A percentile compares a stretch with the other conserved stretches of the same genome.
These are phyloP conservation scores for Spatulosminthurus flaviceps DNA, from an alignment of 2,888 invertebrate genomes.

Conservation along the genomic window DNA sequence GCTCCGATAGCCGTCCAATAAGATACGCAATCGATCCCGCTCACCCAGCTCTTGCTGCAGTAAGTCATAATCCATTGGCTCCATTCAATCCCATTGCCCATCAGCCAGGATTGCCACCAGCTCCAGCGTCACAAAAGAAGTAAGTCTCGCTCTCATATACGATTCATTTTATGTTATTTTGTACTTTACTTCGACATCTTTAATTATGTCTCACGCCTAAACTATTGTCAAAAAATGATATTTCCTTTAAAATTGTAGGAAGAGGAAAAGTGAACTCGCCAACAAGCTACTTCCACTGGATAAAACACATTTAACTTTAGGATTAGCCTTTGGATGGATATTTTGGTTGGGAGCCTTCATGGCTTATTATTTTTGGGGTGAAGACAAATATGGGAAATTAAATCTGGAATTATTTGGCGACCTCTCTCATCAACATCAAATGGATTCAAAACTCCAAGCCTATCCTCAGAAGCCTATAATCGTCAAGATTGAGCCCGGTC, in stretches of 20 bases:
- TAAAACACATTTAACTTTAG: constrained; percentile 56
- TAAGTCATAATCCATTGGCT: constrained; percentile 41
- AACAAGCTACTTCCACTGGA: constrained; percentile 55
- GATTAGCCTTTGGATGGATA: constrained; percentile 57
- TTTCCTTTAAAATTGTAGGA: no score
- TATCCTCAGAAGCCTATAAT: constrained; percentile 23
- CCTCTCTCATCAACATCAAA: background rate
- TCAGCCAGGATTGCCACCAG: constrained; percentile 13
- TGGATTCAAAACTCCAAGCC: background rate
- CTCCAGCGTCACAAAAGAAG: constrained; percentile 23
- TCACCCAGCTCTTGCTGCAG: constrained; percentile 11
- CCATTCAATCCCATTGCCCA: constrained; percentile 10
- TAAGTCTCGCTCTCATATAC: constrained; percentile 10
- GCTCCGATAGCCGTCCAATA: background rate
- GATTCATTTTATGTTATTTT: no score
- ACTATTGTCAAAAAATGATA: no score
- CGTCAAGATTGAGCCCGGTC: constrained; percentile 36
- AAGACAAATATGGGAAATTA: constrained; percentile 10
- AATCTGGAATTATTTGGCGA: background rate
- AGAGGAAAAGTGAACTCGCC: constrained; percentile 6
- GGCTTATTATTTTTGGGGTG: constrained; percentile 55
- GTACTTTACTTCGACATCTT: no score
- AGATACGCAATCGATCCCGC: constrained; percentile 36
- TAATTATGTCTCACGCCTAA: no score
- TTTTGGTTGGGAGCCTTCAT: constrained; percentile 58